A percentile compares a stretch with the other conserved stretches of the same genome.
Conservation (phyloP, 2,888 invertebrate species). For the Plebejus argus region DNA sequence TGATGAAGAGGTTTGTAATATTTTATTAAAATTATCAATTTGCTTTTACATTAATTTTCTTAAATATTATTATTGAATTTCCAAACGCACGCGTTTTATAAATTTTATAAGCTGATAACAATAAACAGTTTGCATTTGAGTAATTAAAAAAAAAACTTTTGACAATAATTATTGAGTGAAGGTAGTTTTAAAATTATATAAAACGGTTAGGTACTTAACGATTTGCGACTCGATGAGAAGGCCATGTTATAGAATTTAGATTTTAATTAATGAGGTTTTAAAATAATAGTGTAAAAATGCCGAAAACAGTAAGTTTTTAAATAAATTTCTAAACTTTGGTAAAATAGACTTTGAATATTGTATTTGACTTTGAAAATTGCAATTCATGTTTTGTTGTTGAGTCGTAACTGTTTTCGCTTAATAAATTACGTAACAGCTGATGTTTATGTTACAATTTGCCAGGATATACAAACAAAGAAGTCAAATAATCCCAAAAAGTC, state of each 20-base stretch:
- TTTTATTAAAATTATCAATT: not conserved
- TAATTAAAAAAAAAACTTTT: not conserved
- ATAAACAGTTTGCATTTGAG: not conserved
- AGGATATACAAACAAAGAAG: not conserved
- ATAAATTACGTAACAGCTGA: not conserved
- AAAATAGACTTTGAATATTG: not conserved
- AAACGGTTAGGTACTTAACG: not conserved
- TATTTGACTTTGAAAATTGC: not conserved
- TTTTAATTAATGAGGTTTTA: not conserved
- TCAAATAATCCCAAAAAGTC: conserved; percentile 42
- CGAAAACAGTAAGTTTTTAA: conserved; percentile 41
- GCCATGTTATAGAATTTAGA: not conserved
- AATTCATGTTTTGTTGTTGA: not conserved
- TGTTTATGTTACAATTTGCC: not conserved
- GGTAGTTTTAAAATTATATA: conserved; percentile 38
- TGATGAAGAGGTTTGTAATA: conserved; percentile 61
- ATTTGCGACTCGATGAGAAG: not conserved
- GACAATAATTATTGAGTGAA: conserved; percentile 13
- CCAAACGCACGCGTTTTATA: not conserved
- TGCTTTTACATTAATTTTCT: not conserved
- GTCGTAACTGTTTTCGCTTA: not conserved
- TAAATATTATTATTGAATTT: not conserved
- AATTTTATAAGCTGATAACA: not conserved
- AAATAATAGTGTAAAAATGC: conserved; percentile 41
- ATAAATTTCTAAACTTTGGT: not conserved